These are phyloP conservation scores for Onychomys leucogaster DNA, from an alignment of 2,797 vertebrate genomes.

Conservation along the genomic window DNA sequence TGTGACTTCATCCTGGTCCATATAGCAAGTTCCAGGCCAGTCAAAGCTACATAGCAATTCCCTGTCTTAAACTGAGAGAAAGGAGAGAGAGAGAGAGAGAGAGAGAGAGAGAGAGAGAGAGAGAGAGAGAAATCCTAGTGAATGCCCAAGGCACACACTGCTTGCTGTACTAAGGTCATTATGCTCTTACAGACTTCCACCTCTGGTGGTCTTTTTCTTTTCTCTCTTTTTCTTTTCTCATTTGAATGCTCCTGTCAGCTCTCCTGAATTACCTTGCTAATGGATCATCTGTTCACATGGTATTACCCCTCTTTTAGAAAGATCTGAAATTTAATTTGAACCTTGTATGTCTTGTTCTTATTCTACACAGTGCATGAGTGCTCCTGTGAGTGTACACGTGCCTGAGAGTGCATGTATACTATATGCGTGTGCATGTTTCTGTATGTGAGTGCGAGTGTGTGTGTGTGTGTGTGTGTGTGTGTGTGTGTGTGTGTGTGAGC, in stretches of 20 bases:
- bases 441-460: background rate
- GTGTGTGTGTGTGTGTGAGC: background rate
- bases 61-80: background rate
- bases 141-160: background rate
- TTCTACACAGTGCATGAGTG: background rate
- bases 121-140: too few species aligned
- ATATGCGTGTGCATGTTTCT: background rate
- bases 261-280: background rate
- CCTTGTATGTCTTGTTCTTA: background rate
- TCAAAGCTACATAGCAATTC: background rate
- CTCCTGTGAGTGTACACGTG: background rate
- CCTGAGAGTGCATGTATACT: background rate
- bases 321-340: constrained; percentile 15
- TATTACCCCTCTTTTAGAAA: background rate
- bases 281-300: background rate
- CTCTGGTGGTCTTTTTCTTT: background rate
- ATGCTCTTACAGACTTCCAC: background rate
- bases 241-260: background rate
- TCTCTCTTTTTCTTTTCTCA: background rate
- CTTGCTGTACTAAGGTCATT: background rate
- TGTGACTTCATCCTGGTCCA: background rate
- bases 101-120: too few species aligned
- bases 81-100: too few species aligned
- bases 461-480: too few species aligned
- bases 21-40: background rate